Evolutionary conservation across 64 coral and sea anemone genomes (phyloP).

Genomic region (Catalaphyllia jardinei): DNA sequence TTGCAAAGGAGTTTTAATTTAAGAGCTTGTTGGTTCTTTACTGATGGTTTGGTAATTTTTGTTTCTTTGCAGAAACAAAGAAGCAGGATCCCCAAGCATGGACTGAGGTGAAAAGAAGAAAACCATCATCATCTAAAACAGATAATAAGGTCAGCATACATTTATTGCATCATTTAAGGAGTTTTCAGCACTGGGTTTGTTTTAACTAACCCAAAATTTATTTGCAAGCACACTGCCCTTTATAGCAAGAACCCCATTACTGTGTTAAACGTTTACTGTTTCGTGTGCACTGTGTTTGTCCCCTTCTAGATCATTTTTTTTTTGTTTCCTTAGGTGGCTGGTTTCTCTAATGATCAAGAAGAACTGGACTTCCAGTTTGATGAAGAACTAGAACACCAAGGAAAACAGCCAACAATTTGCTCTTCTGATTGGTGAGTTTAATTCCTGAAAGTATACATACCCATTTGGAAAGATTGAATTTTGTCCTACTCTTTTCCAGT

Average conservation of each 20-base stretch:
- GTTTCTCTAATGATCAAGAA: slow-evolving; percentile 79
- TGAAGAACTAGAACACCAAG: slow-evolving; percentile 83
- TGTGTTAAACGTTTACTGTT: no score
- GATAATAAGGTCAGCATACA: slow-evolving; percentile 46
- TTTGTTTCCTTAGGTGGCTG: slow-evolving; percentile 22
- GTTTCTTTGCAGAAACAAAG: slow-evolving; percentile 6
- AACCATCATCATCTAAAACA: slow-evolving; percentile 64
- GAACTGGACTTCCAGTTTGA: slow-evolving; percentile 97
- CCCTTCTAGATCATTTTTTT: neutral
- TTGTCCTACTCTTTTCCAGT: no score
- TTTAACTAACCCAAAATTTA: neutral
- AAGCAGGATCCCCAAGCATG: slow-evolving; percentile 54
- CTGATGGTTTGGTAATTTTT: neutral
- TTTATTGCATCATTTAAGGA: neutral
- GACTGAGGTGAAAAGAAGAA: slow-evolving; percentile 91
- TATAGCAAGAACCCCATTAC: neutral
- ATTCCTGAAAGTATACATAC: neutral
- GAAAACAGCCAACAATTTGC: slow-evolving; percentile 44
- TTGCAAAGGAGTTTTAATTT: no score
- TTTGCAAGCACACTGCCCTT: neutral
- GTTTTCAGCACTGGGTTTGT: neutral
- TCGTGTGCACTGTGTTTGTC: neutral
- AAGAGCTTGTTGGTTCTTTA: no score
- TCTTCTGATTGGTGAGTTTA: slow-evolving; percentile 65
- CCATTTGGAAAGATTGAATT: no score